Conservation (phyloP, 2,113 vertebrate genomes). For the Megaceryle torquata region DNA sequence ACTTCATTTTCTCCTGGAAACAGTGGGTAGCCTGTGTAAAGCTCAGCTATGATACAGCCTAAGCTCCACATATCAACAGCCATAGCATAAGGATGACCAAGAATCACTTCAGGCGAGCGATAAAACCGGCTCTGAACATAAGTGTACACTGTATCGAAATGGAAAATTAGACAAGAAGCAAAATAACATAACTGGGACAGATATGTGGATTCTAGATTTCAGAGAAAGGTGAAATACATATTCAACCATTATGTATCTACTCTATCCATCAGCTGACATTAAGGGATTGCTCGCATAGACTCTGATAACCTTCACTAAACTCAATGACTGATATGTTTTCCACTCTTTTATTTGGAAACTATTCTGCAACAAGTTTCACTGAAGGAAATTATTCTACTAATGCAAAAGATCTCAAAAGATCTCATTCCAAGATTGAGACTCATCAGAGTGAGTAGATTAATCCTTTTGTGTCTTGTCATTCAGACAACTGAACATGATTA, state of each 20-base stretch:
- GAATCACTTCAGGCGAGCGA: slow-evolving; percentile 92
- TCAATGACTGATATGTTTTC: not conserved
- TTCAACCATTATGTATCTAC: not conserved
- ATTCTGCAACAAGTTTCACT: not conserved
- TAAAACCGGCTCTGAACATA: slow-evolving; percentile 97
- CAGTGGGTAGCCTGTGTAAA: slow-evolving; percentile 88
- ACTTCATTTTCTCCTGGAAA: slow-evolving; percentile 92
- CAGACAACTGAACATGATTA: not conserved
- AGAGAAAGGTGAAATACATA: not conserved
- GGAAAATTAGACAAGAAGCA: not conserved
- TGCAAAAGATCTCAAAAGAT: not conserved
- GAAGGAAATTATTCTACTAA: not conserved
- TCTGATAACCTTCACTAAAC: not conserved
- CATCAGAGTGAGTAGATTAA: not conserved
- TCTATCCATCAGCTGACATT: not conserved
- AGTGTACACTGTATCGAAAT: slow-evolving; percentile 79
- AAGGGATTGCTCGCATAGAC: not conserved
- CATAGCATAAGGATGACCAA: slow-evolving; percentile 91
- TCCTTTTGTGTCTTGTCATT: not conserved
- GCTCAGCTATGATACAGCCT: slow-evolving; percentile 91
- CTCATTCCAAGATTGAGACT: not conserved
- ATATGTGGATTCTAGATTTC: not conserved
- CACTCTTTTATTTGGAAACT: not conserved
- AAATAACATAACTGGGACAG: not conserved
- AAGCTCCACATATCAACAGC: slow-evolving; percentile 98